Base-by-base conservation (phyloP, 1,140 invertebrate species). In the Metopolophium dirhodum region DNA sequence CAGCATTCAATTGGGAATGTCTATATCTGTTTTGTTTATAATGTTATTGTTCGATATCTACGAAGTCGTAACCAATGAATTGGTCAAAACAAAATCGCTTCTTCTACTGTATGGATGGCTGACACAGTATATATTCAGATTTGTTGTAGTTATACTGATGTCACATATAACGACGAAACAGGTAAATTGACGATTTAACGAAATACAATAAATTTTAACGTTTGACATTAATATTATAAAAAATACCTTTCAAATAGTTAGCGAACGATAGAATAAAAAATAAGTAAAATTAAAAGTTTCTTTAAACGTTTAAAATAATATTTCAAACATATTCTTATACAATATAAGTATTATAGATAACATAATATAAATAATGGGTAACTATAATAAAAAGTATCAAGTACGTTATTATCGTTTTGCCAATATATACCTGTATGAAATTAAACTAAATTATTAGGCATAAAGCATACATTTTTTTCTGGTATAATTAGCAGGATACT, bases 1-100 rank as follows among this genome's bases (percentile, higher is more conserved):
- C 61, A n/a, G 61, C 26, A 30, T 91, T 14, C 90, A 77, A n/a
- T 20, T 91, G 41, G 61, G 57, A 47, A 45, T 91, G 30, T 91
- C 90, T 30, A 1, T 91, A 11, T 77, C 22, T n/a, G 61, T 77
- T 49, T n/a, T 91, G 22, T 91, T 57, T 47, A 35, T 61, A 3
- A 91, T 91, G 90, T 20, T n/a, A 30, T n/a, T 91, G 35, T 91
- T 91, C 8, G 90, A 91, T 35, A 77, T 91, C 7, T 91, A 91
- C 26, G 54, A 45, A 8, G 30, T 7, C 11, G 30, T 61, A 20
- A n/a, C 57, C 6, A 47, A 4, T 1, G 18, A 91, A 18, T 3
- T 9, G 2, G 2, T 1, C 37, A 18, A 14, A 3, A 68, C 90
- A 6, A 91, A 91, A 45, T 45, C 90, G 7, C 6, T 14, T 1